phyloP scores from a whole-genome alignment of 2,797 vertebrate species.

The Poecilia wingei region DNA sequence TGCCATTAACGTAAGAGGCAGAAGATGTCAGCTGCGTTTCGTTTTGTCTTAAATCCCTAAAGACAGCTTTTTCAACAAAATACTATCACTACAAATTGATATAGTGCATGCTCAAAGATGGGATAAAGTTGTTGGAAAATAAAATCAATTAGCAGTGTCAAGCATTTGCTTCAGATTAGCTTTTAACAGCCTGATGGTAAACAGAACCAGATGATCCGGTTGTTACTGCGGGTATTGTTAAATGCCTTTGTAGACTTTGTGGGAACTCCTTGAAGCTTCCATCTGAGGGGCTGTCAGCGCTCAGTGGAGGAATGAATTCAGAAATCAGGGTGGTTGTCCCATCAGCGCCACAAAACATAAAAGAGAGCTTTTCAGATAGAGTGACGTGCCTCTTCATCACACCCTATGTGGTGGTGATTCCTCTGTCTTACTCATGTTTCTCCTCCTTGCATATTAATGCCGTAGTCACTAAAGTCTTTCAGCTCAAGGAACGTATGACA shows the following conservation, averaged over 20 bases:
- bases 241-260: constrained; percentile 32
- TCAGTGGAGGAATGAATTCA: constrained; percentile 25
- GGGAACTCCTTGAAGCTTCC: constrained; percentile 15
- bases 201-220: constrained; percentile 42
- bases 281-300: constrained; percentile 21
- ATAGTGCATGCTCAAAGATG: neutral
- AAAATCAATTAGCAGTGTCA: constrained; percentile 4
- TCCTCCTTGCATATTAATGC: constrained; percentile 71
- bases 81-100: constrained; percentile 11
- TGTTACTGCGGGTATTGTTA: constrained; percentile 35
- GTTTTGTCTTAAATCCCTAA: constrained; percentile 2
- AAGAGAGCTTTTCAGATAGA: constrained; percentile 45
- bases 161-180: constrained; percentile 49
- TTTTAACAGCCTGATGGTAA: constrained; percentile 44
- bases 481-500: constrained; percentile 42
- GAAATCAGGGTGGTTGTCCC: constrained; percentile 37
- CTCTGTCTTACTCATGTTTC: constrained; percentile 71
- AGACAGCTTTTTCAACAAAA: constrained; percentile 23
- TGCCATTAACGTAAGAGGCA: constrained; percentile 15
- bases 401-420: constrained; percentile 64
- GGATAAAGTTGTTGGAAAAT: neutral
- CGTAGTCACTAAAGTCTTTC: constrained; percentile 55
- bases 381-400: constrained; percentile 68
- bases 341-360: constrained; percentile 41
- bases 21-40: constrained; percentile 16